Evolutionary conservation across 2,888 invertebrate genomes (phyloP).

Genomic region (Eupithecia dodoneata): DNA sequence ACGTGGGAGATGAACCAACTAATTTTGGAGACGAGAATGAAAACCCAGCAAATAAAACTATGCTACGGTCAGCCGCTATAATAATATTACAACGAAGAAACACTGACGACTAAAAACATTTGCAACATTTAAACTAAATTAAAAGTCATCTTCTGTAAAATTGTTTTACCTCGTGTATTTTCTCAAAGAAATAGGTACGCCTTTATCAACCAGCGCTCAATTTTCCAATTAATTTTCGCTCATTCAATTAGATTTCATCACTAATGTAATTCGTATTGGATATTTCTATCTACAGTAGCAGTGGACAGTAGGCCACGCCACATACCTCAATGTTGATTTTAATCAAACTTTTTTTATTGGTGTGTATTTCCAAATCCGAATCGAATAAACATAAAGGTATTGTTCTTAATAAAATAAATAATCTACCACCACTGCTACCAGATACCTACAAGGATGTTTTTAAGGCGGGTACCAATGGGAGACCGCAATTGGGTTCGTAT

Average conservation of each 20-base stretch:
- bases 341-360: neutral
- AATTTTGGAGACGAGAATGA: neutral
- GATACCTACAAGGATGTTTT: neutral
- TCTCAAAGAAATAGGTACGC: neutral
- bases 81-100: constrained; percentile 6
- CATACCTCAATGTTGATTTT: neutral
- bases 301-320: neutral
- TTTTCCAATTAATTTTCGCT: neutral
- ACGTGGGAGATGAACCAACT: neutral
- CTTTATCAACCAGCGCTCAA: neutral
- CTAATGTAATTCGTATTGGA: neutral
- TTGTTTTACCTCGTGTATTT: neutral
- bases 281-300: neutral
- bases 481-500: neutral
- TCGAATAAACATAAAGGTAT: neutral
- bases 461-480: neutral
- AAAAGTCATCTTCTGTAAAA: neutral
- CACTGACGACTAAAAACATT: neutral
- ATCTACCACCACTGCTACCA: neutral
- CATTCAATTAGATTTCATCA: neutral
- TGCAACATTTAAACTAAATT: neutral
- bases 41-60: neutral
- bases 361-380: neutral
- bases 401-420: neutral
- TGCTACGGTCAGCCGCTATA: constrained; percentile 1